Base-by-base conservation (phyloP, 1,140 invertebrate species). In the Chelonus insularis region DNA sequence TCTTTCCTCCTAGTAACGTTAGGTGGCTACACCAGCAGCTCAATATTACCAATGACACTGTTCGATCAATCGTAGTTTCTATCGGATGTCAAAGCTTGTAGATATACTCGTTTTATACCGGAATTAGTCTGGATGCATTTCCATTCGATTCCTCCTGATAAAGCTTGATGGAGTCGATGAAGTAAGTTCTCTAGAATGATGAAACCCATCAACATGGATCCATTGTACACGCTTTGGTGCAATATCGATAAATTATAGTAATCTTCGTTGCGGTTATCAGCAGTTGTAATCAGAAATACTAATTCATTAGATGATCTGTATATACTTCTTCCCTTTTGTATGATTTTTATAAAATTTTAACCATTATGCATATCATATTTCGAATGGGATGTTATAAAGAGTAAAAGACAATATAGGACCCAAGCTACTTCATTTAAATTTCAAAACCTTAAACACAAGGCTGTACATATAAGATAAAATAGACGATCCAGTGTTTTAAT, bases 381-480 rank as follows among this genome's bases (percentile, higher is more conserved):
- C 69, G 68, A 63, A 72, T 70, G 71, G 68, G 66, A 68, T 62
- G 56, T 7, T 29, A 29, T 29, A 11, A 32, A 34, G 23, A 34
- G 52, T 9, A 12, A 58, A 64, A 29, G 25, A 29, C 25, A 29
- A 29, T 29, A 29, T 29, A 29, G 25, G 25, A 29, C 25, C 16
- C 12, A 37, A 25, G 63, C 59, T 55, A 69, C 60, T 68, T 69
- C 68, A 75, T 75, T 75, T 75, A 69, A 75, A 75, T 72, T 75
- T 73, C 71, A 74, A 75, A 75, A 73, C 69, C 63, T 71, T 68
- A 71, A 73, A 73, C 73, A 69, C 70, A 68, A 72, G 70, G 64
- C 72, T 69, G 68, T 66, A 66, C 63, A 70, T 73, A 68, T 71
- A 73, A 73, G 72, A 74, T 74, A 71, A 71, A 72, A 73, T 66